phyloP scores from a whole-genome alignment of 2,888 invertebrate genomes.

The Mimachlamys varia region DNA sequence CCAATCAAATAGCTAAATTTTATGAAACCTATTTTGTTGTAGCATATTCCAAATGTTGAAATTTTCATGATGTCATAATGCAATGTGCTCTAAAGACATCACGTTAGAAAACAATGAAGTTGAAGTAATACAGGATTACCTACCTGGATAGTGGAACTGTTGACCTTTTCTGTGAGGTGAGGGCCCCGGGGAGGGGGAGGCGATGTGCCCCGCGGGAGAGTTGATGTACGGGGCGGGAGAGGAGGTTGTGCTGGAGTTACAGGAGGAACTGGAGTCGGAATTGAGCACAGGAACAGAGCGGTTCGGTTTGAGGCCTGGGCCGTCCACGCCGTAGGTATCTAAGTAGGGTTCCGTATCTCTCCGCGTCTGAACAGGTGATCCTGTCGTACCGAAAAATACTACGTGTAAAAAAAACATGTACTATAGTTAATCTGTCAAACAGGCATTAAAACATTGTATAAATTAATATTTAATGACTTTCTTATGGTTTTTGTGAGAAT shows the following conservation, averaged over 20 bases:
- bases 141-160: slow-evolving; percentile 91
- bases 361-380: slow-evolving; percentile 44
- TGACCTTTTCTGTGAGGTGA: slow-evolving; percentile 64
- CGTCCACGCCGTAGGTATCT: slow-evolving; percentile 16
- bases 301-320: slow-evolving; percentile 45
- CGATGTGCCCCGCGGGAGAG: slow-evolving; percentile 82
- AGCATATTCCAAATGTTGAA: no score
- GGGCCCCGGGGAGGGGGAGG: slow-evolving; percentile 79
- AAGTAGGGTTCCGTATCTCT: slow-evolving; percentile 36
- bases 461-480: no score
- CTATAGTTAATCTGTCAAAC: no score
- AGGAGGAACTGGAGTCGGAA: slow-evolving; percentile 89
- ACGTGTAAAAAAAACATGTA: background rate
- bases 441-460: no score
- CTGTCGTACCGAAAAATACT: slow-evolving; percentile 27
- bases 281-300: slow-evolving; percentile 60
- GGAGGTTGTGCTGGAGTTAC: slow-evolving; percentile 97
- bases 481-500: no score
- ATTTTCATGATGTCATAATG: no score
- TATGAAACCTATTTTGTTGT: no score
- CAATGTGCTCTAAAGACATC: no score
- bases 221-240: slow-evolving; percentile 89
- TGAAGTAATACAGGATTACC: slow-evolving; percentile 42
- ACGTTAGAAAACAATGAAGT: no score
- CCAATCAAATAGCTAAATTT: no score